Evolutionary conservation across 2,888 invertebrate species (phyloP).

Genomic region (Tinea trinotella): DNA sequence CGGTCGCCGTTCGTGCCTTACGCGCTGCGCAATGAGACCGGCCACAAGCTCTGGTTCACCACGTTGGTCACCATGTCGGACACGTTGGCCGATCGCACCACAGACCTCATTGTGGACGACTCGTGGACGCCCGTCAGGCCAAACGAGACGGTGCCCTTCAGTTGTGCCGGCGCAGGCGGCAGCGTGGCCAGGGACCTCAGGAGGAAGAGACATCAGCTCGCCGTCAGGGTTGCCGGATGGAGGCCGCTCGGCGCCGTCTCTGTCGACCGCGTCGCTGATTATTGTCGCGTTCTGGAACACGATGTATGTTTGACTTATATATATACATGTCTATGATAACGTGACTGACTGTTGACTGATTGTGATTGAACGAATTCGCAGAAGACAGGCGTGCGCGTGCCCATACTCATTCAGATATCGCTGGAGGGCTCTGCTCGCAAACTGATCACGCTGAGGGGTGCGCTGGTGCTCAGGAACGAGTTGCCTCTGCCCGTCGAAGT

Average conservation of each 20-base stretch:
- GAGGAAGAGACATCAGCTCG: slow-evolving; percentile 86
- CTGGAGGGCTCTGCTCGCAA: slow-evolving; percentile 96
- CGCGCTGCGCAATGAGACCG: slow-evolving; percentile 93
- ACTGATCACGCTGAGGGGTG: slow-evolving; percentile 92
- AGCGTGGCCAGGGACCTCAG: slow-evolving; percentile 80
- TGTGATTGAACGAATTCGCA: background rate
- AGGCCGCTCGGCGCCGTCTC: slow-evolving; percentile 88
- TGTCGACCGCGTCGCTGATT: slow-evolving; percentile 95
- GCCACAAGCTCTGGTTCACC: slow-evolving; percentile 87
- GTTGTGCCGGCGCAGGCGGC: slow-evolving; percentile 82
- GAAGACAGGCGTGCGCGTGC: slow-evolving; percentile 4
- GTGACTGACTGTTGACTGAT: too few relatives aligned
- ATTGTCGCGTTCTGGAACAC: slow-evolving; percentile 81
- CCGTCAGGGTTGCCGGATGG: slow-evolving; percentile 93
- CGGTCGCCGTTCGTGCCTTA: slow-evolving; percentile 96
- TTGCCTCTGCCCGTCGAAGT: slow-evolving; percentile 78
- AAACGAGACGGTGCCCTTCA: slow-evolving; percentile 86
- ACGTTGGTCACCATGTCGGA: slow-evolving; percentile 83
- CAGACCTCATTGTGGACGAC: slow-evolving; percentile 39
- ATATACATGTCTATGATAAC: too few relatives aligned
- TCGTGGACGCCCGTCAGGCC: slow-evolving; percentile 83
- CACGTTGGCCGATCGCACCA: slow-evolving; percentile 41
- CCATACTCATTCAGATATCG: slow-evolving; percentile 90
- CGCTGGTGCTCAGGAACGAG: slow-evolving; percentile 84
- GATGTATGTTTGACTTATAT: slow-evolving; percentile 27